phyloP scores from a whole-genome alignment of 2,113 vertebrate genomes.

The Crotalus viridis region DNA sequence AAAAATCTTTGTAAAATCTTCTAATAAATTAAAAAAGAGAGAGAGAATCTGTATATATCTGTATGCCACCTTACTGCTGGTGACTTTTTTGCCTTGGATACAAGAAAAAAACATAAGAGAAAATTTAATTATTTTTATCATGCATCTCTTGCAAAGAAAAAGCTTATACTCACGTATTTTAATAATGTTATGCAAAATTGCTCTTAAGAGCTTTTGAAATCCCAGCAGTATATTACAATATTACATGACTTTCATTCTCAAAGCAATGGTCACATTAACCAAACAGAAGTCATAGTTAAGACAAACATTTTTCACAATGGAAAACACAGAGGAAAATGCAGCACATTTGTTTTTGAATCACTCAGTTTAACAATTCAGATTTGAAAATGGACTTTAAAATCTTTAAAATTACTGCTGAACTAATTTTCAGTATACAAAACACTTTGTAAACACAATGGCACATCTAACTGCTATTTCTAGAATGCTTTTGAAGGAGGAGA shows the following conservation, averaged over 20 bases:
- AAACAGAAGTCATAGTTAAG: slow-evolving; percentile 29
- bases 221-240: background rate
- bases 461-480: slow-evolving; percentile 69
- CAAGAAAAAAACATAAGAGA: background rate
- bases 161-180: background rate
- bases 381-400: slow-evolving; percentile 26
- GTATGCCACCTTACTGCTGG: background rate
- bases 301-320: slow-evolving; percentile 51
- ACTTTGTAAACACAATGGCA: slow-evolving; percentile 51
- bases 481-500: slow-evolving; percentile 67
- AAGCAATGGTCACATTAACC: slow-evolving; percentile 30
- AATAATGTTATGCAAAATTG: slow-evolving; percentile 3
- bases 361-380: slow-evolving; percentile 52
- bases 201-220: background rate
- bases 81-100: background rate
- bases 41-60: background rate
- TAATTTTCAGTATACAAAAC: slow-evolving; percentile 58
- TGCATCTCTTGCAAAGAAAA: background rate
- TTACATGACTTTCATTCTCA: background rate
- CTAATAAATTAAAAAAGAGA: background rate
- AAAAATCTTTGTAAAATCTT: background rate
- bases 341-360: slow-evolving; percentile 45
- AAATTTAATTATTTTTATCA: slow-evolving; percentile 11
- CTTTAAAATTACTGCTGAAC: slow-evolving; percentile 47
- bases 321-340: slow-evolving; percentile 56